Base-by-base conservation (phyloP, 2,888 invertebrate species). In the Lasioglossum malachurum region DNA sequence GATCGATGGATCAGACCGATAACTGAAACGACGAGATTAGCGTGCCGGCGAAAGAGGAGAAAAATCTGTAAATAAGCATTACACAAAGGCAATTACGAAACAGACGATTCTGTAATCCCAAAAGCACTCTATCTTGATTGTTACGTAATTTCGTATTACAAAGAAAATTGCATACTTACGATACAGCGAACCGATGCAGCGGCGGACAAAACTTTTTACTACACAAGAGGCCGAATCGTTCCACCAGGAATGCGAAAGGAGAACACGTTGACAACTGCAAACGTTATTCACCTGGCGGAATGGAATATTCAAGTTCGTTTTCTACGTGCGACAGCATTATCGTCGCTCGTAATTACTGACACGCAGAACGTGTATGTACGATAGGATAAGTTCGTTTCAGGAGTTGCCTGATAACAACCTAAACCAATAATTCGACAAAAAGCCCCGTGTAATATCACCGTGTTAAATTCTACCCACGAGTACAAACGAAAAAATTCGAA, bases 1-100 rank as follows among this genome's bases (percentile, higher is more conserved):
- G 95, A 95, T 94, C 95, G 95, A 95, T 94, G 91, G 87, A 95
- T 93, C 94, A 92, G 91, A 92, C 75, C 78, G 91, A 88, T 82
- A 69, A 82, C 35, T 77, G 14, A 31, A 72, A 69, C 35, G 69
- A 1, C 67, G 49, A 27, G n/a, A 27, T 60, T 77, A 27, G n/a
- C 53, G 67, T 49, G 38, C 41, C 31, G 7, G 31, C 14, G 16
- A 49, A 67, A 69, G 8, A 14, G 46, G n/a, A 44, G 57, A 23
- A 53, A 27, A 19, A 16, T 31, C 73, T 49, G 27, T n/a, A 44
- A 71, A 78, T 16, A 71, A 78, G 53, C 19, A 19, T 71, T 38
- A 38, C 35, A 38, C n/a, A 44, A 46, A 69, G 27, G 10, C 2
- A 53, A 46, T 38, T 31, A 31, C 16, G 31, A 49, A 75, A 31